Evolutionary conservation across 2,113 vertebrate genomes (phyloP), one percentile per base, ranked within the genome.

Genomic region (Chamaetylas fuelleborni): DNA sequence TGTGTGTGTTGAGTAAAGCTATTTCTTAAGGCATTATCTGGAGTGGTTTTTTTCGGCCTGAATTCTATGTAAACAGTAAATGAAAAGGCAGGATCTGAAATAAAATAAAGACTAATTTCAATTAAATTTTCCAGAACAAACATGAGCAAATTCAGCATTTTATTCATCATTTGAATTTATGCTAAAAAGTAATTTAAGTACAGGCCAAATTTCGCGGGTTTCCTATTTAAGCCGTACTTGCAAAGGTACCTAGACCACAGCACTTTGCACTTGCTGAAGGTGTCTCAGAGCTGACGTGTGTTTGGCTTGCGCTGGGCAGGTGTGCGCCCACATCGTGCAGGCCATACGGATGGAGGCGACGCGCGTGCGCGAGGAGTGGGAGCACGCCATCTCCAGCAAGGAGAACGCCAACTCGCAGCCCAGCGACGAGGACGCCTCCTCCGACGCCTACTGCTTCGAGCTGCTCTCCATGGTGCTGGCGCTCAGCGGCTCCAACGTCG

Each of bases 361-460:
- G 0, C 98, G 99, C 3, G 99, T 99, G 26, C 98, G 99, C 16
- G 99, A 99, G 84, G 99, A 99, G 78, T 99, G 99, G 99, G 99
- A 99, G 51, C 99, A 99, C 19, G 99, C 99, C 91, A 99, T 99
- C 91, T 99, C 99, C 81, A 99, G 99, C 98, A 99, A 99, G 66
- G 99, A 99, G 96, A 99, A 99, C 3, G 99, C 99, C 77, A 99
- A 99, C 97, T 99, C 99, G 0, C 99, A 99, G 97, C 99, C 99
- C 48, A 99, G 84, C 3, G 99, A 99, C 12, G 99, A 99, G 65
- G 99, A 99, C 4, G 99, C 99, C 12, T 98, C 99, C 43, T 99
- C 99, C 0, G 99, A 99, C 3, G 99, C 99, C 7, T 99, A 99
- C 86, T 99, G 99, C 97, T 99, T 99, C 60, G 99, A 99, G 97